These are phyloP conservation scores for Drosophila birchii DNA, from an alignment of 2,888 invertebrate genomes.

Conservation along the genomic window DNA sequence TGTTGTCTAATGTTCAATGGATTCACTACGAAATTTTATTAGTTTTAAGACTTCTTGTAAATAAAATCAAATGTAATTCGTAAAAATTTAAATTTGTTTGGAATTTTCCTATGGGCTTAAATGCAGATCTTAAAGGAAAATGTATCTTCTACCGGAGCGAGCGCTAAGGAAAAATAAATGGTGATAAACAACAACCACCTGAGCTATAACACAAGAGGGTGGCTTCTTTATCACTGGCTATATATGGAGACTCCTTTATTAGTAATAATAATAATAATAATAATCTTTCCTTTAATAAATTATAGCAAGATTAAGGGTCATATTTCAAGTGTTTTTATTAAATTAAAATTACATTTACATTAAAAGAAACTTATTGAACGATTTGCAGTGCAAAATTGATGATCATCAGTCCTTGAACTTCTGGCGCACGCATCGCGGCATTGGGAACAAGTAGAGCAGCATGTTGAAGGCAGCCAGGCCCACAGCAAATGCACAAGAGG, in stretches of 20 bases:
- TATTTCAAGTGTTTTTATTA: constrained; percentile 15
- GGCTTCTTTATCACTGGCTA: too few species aligned
- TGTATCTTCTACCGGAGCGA: too few species aligned
- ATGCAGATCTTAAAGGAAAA: not conserved
- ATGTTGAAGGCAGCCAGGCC: constrained; percentile 93
- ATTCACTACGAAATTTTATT: constrained; percentile 62
- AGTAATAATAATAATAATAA: too few species aligned
- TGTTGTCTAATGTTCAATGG: constrained; percentile 48
- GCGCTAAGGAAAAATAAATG: too few species aligned
- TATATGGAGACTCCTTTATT: not conserved
- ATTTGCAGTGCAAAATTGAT: constrained; percentile 10
- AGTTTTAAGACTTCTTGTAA: constrained; percentile 73
- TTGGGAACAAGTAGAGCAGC: constrained; percentile 92
- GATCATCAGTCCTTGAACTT: constrained; percentile 89
- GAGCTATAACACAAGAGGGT: too few species aligned
- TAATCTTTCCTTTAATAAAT: accelerated
- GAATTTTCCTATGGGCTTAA: not conserved
- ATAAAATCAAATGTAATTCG: constrained; percentile 67
- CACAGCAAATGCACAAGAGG: constrained; percentile 92
- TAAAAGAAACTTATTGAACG: constrained; percentile 18
- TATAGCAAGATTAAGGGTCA: not conserved
- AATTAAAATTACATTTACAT: constrained; percentile 27
- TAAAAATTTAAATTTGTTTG: not conserved
- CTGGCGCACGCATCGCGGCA: constrained; percentile 93
- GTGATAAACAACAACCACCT: too few species aligned